A percentile compares a stretch with the other conserved stretches of the same genome.
phyloP scores from a whole-genome alignment of 2,797 vertebrate species.

The Rhodeus uyekii region DNA sequence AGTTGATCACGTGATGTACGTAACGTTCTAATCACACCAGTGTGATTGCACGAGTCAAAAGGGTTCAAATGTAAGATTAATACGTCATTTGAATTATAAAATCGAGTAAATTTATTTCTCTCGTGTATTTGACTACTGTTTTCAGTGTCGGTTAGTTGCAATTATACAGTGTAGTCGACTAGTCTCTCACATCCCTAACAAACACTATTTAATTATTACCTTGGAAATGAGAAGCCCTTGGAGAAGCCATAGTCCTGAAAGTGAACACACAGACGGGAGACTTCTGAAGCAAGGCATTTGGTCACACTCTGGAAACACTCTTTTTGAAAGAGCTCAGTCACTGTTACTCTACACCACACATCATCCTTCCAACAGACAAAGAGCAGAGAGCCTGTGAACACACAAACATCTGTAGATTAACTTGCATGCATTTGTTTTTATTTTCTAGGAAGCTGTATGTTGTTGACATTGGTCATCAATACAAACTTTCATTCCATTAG shows the following conservation, averaged over 20 bases:
- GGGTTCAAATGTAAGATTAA: no score
- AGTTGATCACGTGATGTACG: no score
- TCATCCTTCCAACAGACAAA: conserved; percentile 63
- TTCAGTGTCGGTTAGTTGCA: no score
- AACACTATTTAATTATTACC: conserved; percentile 52
- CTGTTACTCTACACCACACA: conserved; percentile 66
- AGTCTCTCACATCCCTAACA: no score
- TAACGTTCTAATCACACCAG: no score
- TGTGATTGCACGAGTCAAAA: no score
- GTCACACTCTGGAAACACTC: conserved; percentile 54
- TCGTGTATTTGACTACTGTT: no score
- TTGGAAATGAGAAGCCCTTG: conserved; percentile 56
- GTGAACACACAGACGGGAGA: conserved; percentile 64
- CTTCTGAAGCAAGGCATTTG: conserved; percentile 59
- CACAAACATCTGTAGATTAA: background rate
- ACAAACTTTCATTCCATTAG: background rate
- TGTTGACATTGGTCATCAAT: background rate
- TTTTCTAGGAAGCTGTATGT: background rate
- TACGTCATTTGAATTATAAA: no score
- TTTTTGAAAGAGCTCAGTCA: conserved; percentile 62
- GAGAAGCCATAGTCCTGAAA: conserved; percentile 68
- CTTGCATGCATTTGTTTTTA: background rate
- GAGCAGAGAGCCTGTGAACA: conserved; percentile 62
- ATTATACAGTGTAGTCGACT: no score
- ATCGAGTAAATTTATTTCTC: no score